Evolutionary conservation across 2,797 vertebrate species (phyloP).

Genomic region (Chromis chromis): DNA sequence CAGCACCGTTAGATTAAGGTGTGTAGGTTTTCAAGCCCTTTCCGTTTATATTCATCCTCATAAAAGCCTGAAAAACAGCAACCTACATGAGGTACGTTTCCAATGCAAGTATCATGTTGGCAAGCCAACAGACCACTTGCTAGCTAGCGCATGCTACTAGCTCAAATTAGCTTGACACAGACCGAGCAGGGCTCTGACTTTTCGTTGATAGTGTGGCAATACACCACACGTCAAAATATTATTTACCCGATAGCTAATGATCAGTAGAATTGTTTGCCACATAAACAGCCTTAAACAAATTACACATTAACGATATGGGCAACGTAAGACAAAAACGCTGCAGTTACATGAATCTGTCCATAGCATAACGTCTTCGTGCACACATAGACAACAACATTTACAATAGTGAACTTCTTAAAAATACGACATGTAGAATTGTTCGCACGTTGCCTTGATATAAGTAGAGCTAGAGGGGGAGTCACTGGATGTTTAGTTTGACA

Average conservation of each 20-base stretch:
- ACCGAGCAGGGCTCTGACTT: constrained; percentile 57
- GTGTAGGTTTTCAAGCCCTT: background rate
- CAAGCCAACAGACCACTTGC: constrained; percentile 61
- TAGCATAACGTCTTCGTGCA: constrained; percentile 31
- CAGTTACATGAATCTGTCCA: constrained; percentile 48
- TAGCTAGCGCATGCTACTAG: constrained; percentile 83
- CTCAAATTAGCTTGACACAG: constrained; percentile 78
- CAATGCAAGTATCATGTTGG: constrained; percentile 65
- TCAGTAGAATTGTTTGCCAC: background rate
- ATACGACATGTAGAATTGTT: constrained; percentile 1
- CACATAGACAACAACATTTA: constrained; percentile 37
- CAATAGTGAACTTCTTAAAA: constrained; percentile 23
- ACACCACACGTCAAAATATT: constrained; percentile 40
- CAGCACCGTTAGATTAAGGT: constrained; percentile 12
- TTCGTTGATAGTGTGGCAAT: constrained; percentile 41
- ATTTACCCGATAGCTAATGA: background rate
- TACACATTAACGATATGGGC: background rate
- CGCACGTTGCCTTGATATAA: constrained; percentile 9
- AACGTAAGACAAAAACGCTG: constrained; percentile 37
- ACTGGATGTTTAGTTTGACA: constrained; percentile 60
- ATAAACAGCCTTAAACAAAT: background rate
- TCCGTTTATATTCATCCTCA: background rate
- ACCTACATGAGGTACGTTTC: constrained; percentile 43
- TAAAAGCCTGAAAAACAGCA: background rate
- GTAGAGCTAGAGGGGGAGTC: constrained; percentile 7